Evolutionary conservation across 2,888 invertebrate genomes (phyloP).

Genomic region (Alsophila aescularia): DNA sequence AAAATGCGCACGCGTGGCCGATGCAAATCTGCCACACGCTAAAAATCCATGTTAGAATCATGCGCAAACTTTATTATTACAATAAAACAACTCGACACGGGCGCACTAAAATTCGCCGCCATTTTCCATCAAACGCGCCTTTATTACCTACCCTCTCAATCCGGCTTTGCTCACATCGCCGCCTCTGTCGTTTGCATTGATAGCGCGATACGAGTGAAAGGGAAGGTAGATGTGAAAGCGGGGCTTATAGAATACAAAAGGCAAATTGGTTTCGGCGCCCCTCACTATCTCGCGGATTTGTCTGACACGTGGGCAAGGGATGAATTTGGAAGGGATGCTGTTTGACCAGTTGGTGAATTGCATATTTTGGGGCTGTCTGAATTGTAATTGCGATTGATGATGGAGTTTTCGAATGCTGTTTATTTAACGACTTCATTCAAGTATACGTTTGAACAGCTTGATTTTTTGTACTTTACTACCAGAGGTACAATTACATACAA

Average conservation of each 20-base stretch:
- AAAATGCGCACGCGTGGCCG: background rate
- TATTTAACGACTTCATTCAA: background rate
- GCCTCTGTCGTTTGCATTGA: slow-evolving; percentile 26
- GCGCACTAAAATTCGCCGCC: slow-evolving; percentile 41
- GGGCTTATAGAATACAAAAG: slow-evolving; percentile 62
- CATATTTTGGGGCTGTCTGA: slow-evolving; percentile 14
- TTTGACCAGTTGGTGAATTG: slow-evolving; percentile 36
- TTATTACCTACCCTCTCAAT: slow-evolving; percentile 53
- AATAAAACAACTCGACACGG: slow-evolving; percentile 29
- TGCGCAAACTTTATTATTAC: background rate
- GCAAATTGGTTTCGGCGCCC: slow-evolving; percentile 74
- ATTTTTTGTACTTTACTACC: too few species aligned
- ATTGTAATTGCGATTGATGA: slow-evolving; percentile 17
- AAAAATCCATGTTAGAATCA: background rate
- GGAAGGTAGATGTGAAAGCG: slow-evolving; percentile 42
- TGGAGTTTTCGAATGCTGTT: slow-evolving; percentile 6
- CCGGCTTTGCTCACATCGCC: slow-evolving; percentile 38
- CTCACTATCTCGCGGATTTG: slow-evolving; percentile 62
- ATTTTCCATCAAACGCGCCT: slow-evolving; percentile 46
- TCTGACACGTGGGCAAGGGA: slow-evolving; percentile 73
- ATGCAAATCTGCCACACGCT: background rate
- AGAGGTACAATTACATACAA: too few species aligned
- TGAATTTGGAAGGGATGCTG: slow-evolving; percentile 53
- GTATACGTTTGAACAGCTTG: too few species aligned
- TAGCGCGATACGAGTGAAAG: slow-evolving; percentile 42